A percentile compares a stretch with the other conserved stretches of the same genome.
phyloP scores from a whole-genome alignment of 1,140 invertebrate genomes.

The Ganaspis sp. region DNA sequence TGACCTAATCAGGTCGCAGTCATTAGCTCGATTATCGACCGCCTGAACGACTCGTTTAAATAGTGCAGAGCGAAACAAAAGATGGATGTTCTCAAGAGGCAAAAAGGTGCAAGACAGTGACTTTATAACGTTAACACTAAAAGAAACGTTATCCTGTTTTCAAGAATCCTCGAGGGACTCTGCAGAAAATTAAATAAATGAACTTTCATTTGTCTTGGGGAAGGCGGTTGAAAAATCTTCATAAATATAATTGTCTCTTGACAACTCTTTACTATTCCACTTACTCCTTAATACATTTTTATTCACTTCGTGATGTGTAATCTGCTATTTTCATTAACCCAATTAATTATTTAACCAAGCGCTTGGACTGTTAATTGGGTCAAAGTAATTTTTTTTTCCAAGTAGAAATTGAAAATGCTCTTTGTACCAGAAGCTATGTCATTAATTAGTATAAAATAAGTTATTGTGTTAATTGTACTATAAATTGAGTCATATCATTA shows the following conservation, averaged over 20 bases:
- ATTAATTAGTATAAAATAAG: too few species aligned
- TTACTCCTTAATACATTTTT: background rate
- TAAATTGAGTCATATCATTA: too few species aligned
- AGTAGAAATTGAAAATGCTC: background rate
- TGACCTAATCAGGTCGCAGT: conserved; percentile 48
- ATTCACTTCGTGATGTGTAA: background rate
- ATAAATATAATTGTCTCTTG: background rate
- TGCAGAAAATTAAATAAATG: background rate
- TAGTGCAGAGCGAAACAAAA: background rate
- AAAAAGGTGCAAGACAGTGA: background rate
- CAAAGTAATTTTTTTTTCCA: background rate
- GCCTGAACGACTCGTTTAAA: conserved; percentile 40
- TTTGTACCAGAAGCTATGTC: too few species aligned
- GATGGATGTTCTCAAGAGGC: background rate
- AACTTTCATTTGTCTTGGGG: background rate
- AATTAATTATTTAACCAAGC: background rate
- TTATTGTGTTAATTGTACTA: too few species aligned
- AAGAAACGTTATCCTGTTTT: background rate
- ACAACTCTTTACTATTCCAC: background rate
- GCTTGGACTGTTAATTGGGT: background rate
- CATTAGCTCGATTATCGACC: conserved; percentile 55
- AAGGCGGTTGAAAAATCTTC: background rate
- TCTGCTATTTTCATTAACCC: background rate
- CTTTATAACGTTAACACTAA: background rate
- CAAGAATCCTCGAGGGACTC: background rate